Conservation (phyloP, 2,113 vertebrate species). For the Dicentrarchus labrax region DNA sequence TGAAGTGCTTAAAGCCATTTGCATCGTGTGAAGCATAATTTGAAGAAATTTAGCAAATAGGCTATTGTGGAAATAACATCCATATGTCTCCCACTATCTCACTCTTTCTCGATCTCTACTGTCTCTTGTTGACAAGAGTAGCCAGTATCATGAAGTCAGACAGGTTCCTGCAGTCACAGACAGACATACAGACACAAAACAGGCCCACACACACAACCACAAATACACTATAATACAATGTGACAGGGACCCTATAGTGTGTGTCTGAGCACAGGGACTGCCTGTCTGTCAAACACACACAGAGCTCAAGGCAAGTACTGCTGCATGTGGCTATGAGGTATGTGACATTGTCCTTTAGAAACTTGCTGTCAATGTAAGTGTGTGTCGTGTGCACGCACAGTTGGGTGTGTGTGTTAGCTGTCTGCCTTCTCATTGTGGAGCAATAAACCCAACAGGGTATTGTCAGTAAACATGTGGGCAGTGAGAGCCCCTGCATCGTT, state of each 20-base stretch:
- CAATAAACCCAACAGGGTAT: conserved; percentile 66
- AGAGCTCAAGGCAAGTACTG: conserved; percentile 64
- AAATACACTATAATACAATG: conserved; percentile 71
- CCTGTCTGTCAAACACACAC: conserved; percentile 73
- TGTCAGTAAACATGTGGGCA: conserved; percentile 69
- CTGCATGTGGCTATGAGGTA: conserved; percentile 55
- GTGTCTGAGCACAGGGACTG: conserved; percentile 75
- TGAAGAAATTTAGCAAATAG: not conserved
- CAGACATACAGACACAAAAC: conserved; percentile 41
- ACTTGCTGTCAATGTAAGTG: conserved; percentile 45
- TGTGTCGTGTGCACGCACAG: conserved; percentile 12
- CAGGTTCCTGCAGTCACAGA: conserved; percentile 52
- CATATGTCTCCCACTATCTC: not conserved
- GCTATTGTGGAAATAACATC: conserved; percentile 2
- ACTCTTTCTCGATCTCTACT: conserved; percentile 1
- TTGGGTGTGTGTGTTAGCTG: conserved; percentile 51
- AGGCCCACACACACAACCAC: conserved; percentile 20
- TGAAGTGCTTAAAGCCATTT: not conserved
- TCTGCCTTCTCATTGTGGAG: conserved; percentile 60
- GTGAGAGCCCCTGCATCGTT: conserved; percentile 48
- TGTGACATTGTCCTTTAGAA: conserved; percentile 75
- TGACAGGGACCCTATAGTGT: conserved; percentile 84
- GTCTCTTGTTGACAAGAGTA: conserved; percentile 52
- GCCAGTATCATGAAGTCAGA: conserved; percentile 56
- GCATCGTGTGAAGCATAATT: not conserved